Conservation (phyloP, 92 coral and sea anemone genomes). For the Zoanthus sansibaricus region DNA sequence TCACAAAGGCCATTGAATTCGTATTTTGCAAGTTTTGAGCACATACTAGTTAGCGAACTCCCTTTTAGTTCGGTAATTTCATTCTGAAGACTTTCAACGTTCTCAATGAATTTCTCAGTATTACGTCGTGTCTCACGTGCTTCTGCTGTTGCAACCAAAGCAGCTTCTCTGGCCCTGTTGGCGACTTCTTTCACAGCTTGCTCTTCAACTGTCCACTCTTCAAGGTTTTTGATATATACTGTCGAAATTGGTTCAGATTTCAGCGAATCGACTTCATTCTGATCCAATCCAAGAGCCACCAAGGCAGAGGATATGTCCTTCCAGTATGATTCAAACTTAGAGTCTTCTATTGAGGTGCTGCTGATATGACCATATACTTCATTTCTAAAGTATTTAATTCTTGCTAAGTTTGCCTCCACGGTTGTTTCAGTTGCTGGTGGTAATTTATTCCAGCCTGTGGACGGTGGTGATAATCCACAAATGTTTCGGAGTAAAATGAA, state of each 20-base stretch:
- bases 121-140: slow-evolving; percentile 19
- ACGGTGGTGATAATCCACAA: no score
- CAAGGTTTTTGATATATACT: slow-evolving; percentile 6
- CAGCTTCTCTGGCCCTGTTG: slow-evolving; percentile 19
- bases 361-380: no score
- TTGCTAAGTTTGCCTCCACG: no score
- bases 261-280: not conserved
- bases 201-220: slow-evolving; percentile 35
- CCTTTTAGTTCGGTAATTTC: not conserved
- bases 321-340: no score
- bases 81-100: slow-evolving; percentile 18
- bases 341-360: no score
- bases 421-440: no score
- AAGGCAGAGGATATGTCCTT: no score
- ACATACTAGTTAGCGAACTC: not conserved
- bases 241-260: slow-evolving; percentile 14
- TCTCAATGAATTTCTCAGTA: slow-evolving; percentile 18
- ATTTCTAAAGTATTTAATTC: no score
- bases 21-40: slow-evolving; percentile 43
- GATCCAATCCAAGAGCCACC: no score
- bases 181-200: slow-evolving; percentile 33
- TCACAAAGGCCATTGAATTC: slow-evolving; percentile 30
- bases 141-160: not conserved
- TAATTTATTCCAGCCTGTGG: no score
- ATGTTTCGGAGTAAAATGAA: no score